Conservation (phyloP, 1,140 invertebrate genomes). For the Maniola jurtina region DNA sequence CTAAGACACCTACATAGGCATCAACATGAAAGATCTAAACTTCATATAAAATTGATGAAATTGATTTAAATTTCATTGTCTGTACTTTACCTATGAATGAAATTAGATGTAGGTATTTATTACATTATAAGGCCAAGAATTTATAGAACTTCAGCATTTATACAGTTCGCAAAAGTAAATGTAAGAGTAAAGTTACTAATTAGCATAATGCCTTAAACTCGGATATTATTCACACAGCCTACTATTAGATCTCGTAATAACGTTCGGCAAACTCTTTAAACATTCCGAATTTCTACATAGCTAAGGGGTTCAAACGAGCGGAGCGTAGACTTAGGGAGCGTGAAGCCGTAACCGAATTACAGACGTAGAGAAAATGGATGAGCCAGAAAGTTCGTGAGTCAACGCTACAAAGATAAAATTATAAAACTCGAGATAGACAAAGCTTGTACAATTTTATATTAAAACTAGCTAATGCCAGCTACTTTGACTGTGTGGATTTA, state of each 20-base stretch:
- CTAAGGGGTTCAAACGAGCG: conserved; percentile 54
- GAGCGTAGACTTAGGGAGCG: conserved; percentile 53
- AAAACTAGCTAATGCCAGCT: background rate
- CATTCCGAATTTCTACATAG: conserved; percentile 52
- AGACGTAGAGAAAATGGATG: conserved; percentile 33
- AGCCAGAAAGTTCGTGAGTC: background rate
- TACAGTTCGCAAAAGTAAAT: background rate
- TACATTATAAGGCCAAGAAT: too few relatives aligned
- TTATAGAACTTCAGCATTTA: background rate
- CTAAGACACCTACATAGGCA: too few relatives aligned
- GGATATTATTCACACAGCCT: conserved; percentile 5
- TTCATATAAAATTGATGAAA: too few relatives aligned
- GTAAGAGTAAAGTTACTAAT: conserved; percentile 4
- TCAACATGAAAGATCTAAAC: too few relatives aligned
- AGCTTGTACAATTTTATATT: too few relatives aligned
- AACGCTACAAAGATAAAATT: background rate
- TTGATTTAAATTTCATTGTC: too few relatives aligned
- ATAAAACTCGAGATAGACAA: too few relatives aligned
- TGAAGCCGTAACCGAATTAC: conserved; percentile 52
- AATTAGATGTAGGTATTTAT: too few relatives aligned
- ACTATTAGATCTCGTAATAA: conserved; percentile 23
- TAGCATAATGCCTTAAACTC: conserved; percentile 4
- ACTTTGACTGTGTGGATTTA: too few relatives aligned
- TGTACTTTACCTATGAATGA: too few relatives aligned
- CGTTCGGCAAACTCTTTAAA: conserved; percentile 54